Conservation (phyloP, 2,888 invertebrate genomes). For the Eulithis testata region DNA sequence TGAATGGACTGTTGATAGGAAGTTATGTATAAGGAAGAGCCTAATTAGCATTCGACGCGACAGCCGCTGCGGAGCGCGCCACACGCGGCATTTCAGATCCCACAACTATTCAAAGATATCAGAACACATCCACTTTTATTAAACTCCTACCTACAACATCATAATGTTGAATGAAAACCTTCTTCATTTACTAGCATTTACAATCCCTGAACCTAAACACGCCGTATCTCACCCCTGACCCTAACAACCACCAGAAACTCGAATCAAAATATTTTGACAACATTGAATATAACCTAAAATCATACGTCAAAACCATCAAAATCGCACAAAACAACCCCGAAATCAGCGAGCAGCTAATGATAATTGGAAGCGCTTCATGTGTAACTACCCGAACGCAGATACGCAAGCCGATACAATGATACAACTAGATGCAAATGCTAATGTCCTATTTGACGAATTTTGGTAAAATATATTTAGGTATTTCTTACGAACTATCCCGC, state of each 20-base stretch:
- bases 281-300: constrained; percentile 83
- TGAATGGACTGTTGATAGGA: constrained; percentile 60
- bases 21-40: constrained; percentile 75
- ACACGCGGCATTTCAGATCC: constrained; percentile 64
- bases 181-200: constrained; percentile 4
- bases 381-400: constrained; percentile 75
- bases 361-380: constrained; percentile 63
- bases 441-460: constrained; percentile 84
- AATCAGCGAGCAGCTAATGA: constrained; percentile 54
- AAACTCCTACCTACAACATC: constrained; percentile 1
- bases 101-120: constrained; percentile 21
- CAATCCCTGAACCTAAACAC: constrained; percentile 24
- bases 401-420: constrained; percentile 82
- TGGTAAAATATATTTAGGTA: constrained; percentile 70
- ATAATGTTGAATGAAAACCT: constrained; percentile 17
- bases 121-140: constrained; percentile 9
- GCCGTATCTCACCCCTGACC: constrained; percentile 15
- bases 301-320: constrained; percentile 71
- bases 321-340: constrained; percentile 58
- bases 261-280: constrained; percentile 74
- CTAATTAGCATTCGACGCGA: constrained; percentile 78
- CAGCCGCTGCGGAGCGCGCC: constrained; percentile 62
- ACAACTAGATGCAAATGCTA: constrained; percentile 82
- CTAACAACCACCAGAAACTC: constrained; percentile 43
- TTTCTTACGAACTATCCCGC: constrained; percentile 61